A percentile compares a stretch with the other conserved stretches of the same genome.
Evolutionary conservation across 2,888 invertebrate species (phyloP).

Genomic region (Eumacrocentrus americanus): DNA sequence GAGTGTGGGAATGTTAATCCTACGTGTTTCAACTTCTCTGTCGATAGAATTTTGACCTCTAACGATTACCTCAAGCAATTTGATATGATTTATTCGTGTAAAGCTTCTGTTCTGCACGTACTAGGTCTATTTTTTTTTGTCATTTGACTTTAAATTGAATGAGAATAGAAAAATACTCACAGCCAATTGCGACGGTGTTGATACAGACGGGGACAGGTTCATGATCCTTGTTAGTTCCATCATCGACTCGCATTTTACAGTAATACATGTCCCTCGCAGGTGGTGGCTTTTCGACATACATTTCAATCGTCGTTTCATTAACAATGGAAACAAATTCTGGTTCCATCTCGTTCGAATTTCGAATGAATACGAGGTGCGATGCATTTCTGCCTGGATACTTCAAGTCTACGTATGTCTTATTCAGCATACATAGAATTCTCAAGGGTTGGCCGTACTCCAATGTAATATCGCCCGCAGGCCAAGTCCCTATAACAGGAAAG

Average conservation of each 20-base stretch:
- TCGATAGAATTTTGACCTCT: neutral
- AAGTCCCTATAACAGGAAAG: slow-evolving; percentile 48
- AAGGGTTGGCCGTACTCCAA: slow-evolving; percentile 69
- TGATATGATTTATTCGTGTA: too few species aligned
- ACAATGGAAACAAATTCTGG: slow-evolving; percentile 63
- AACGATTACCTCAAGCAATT: neutral
- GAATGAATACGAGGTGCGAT: slow-evolving; percentile 63
- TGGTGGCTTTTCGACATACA: slow-evolving; percentile 66
- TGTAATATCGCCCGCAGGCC: slow-evolving; percentile 66
- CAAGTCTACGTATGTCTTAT: slow-evolving; percentile 57
- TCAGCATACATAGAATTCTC: slow-evolving; percentile 70
- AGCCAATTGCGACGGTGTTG: slow-evolving; percentile 66
- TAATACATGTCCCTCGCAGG: slow-evolving; percentile 65
- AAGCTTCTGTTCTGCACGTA: too few species aligned
- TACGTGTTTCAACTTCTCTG: neutral
- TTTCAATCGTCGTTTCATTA: slow-evolving; percentile 69
- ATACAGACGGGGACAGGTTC: slow-evolving; percentile 61
- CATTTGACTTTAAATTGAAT: too few species aligned
- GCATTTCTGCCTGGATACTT: slow-evolving; percentile 64
- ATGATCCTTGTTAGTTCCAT: slow-evolving; percentile 41
- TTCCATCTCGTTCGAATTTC: slow-evolving; percentile 57
- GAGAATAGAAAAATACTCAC: too few species aligned
- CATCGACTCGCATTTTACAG: slow-evolving; percentile 63
- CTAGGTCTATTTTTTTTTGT: too few species aligned
- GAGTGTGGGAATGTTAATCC: too few species aligned